These are phyloP conservation scores for Peromyscus polionotus DNA, from an alignment of 2,113 vertebrate species.

Conservation along the genomic window DNA sequence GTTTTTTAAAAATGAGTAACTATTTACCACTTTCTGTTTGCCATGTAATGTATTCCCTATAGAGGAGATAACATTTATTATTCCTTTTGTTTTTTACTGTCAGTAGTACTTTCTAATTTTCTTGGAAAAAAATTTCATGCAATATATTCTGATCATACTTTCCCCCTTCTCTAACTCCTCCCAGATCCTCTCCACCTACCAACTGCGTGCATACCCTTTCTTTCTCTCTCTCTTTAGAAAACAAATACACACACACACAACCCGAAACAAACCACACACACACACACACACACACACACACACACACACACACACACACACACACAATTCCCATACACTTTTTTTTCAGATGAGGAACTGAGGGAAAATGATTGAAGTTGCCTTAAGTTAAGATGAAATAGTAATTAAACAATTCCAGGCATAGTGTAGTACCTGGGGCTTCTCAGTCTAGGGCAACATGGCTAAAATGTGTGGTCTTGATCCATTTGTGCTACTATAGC, in stretches of 20 bases:
- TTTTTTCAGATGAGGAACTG: slow-evolving; percentile 36
- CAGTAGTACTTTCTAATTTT: neutral
- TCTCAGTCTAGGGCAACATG: neutral
- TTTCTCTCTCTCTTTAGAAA: neutral
- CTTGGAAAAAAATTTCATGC: neutral
- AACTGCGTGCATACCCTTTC: neutral
- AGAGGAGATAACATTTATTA: neutral
- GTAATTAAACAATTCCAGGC: neutral
- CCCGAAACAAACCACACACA: neutral
- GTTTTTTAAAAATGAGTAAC: slow-evolving; percentile 24
- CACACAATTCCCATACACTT: neutral
- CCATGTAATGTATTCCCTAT: neutral
- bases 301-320: neutral
- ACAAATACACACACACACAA: neutral
- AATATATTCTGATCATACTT: neutral
- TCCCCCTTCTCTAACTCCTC: neutral
- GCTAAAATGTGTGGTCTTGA: neutral
- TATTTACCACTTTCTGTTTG: neutral
- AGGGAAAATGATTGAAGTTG: neutral
- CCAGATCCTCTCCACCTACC: neutral
- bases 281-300: neutral
- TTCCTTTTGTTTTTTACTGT: neutral
- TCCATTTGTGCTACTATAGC: neutral
- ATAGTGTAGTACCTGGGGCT: neutral
- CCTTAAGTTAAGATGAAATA: neutral